Base-by-base conservation (phyloP, 1,140 invertebrate species). In the Tetragnatha versicolor region DNA sequence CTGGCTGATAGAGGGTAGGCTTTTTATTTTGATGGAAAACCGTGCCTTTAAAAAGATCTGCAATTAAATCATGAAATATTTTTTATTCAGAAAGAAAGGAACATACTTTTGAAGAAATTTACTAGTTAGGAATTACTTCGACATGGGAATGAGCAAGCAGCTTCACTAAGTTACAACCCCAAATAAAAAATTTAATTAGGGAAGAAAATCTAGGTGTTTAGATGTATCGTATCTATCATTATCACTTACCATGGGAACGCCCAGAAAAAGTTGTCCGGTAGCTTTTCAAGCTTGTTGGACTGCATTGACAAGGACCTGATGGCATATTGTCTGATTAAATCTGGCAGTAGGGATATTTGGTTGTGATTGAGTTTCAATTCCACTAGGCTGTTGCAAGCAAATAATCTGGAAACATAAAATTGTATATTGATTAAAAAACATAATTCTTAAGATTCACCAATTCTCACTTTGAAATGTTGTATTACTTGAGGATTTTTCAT, bases 201-300 rank as follows among this genome's bases (percentile, higher is more conserved):
- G 42, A 45, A 45, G n/a, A 3, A 45, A n/a, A 14, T 45, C 42
- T n/a, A 3, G 12, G n/a, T n/a, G 42, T 45, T 14, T n/a, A 1
- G 3, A 45, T 45, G n/a, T 45, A 45, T 45, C 3, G 3, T 45
- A 14, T n/a, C n/a, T n/a, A n/a, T n/a, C n/a, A 60, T 10, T 10
- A 27, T 9, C 14, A 14, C 75, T 69, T 79, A 79, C 76, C 63
- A 47, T 10, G 76, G 51, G 0, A 79, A 42, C 5, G 53, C 35
- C 25, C 20, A 35, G 29, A 79, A 79, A 39, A 79, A 79, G 27
- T 79, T 79, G 3, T 60, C 51, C 0, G 76, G 76, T 10, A 79
- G 29, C n/a, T 47, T 68, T 22, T 69, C 29, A 9, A 79, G 39
- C 27, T 47, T 68, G 42, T 79, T 79, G 9, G 45, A 79, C 17